Evolutionary conservation across 2,797 vertebrate species (phyloP).

Genomic region (Enteromius anoplus): DNA sequence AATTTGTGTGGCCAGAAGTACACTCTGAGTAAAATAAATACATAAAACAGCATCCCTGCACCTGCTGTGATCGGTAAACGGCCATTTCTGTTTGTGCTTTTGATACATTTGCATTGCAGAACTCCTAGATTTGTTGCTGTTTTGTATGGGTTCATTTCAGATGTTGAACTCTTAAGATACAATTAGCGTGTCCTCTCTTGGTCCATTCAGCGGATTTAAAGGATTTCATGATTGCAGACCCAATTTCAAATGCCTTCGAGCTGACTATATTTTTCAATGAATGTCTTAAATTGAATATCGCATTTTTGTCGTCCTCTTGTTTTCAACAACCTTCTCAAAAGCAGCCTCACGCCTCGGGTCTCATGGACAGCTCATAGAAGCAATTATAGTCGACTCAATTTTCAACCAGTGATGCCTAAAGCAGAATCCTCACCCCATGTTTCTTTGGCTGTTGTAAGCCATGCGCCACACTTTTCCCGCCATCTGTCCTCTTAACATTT

Average conservation of each 20-base stretch:
- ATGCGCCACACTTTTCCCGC: slow-evolving; percentile 57
- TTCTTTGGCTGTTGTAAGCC: slow-evolving; percentile 47
- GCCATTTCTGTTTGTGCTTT: background rate
- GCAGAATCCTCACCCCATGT: slow-evolving; percentile 7
- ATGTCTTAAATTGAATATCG: slow-evolving; percentile 28
- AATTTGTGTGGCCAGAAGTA: slow-evolving; percentile 67
- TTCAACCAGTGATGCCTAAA: slow-evolving; percentile 35
- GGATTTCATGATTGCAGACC: slow-evolving; percentile 25
- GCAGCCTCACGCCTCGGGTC: slow-evolving; percentile 3
- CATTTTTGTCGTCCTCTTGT: slow-evolving; percentile 29
- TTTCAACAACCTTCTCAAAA: slow-evolving; percentile 36
- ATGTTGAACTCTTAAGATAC: slow-evolving; percentile 14
- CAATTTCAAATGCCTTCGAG: slow-evolving; percentile 25
- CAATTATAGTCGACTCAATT: slow-evolving; percentile 52
- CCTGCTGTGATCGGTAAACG: background rate
- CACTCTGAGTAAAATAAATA: slow-evolving; percentile 22
- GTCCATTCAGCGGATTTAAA: slow-evolving; percentile 20
- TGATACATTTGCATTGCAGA: background rate
- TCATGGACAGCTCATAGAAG: slow-evolving; percentile 38
- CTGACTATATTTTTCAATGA: slow-evolving; percentile 26
- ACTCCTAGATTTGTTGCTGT: background rate
- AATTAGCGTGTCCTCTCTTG: slow-evolving; percentile 27
- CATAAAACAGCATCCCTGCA: slow-evolving; percentile 25
- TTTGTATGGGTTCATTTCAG: slow-evolving; percentile 5
- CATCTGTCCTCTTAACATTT: slow-evolving; percentile 72